Percentiles rank a stretch among this genome's conserved stretches.
Conservation (phyloP, 2,113 vertebrate species). For the Indri indri region DNA sequence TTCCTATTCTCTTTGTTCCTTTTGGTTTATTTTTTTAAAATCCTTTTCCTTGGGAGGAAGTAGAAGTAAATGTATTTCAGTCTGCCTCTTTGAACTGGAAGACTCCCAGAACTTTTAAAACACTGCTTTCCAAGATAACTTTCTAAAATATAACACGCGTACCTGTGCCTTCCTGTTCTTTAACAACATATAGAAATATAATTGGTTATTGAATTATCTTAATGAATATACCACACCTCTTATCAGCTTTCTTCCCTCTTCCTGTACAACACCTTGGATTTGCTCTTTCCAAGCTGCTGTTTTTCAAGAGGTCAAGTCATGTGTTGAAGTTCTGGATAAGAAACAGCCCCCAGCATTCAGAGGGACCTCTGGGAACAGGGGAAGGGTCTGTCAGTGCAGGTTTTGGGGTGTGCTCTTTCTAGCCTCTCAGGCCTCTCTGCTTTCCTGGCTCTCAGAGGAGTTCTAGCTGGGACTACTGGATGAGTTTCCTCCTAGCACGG, state of each 20-base stretch:
- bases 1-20: neutral
- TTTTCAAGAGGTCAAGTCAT: fast-evolving
- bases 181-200: neutral
- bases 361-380: too few relatives aligned
- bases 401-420: fast-evolving
- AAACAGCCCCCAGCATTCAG: neutral
- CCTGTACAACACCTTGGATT: fast-evolving
- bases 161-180: neutral
- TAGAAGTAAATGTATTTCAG: neutral
- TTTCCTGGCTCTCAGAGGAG: neutral
- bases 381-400: fast-evolving
- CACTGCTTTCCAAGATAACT: neutral
- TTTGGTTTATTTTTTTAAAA: neutral
- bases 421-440: neutral
- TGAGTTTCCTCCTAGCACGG: neutral
- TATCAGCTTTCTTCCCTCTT: neutral
- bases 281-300: neutral
- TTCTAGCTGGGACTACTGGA: neutral
- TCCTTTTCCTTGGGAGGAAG: neutral
- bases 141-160: neutral
- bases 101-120: neutral
- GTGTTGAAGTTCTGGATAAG: neutral
- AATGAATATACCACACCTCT: fast-evolving
- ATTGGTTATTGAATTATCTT: fast-evolving
- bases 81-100: neutral